Evolutionary conservation across 2,888 invertebrate species (phyloP).

Genomic region (Limnephilus marmoratus): DNA sequence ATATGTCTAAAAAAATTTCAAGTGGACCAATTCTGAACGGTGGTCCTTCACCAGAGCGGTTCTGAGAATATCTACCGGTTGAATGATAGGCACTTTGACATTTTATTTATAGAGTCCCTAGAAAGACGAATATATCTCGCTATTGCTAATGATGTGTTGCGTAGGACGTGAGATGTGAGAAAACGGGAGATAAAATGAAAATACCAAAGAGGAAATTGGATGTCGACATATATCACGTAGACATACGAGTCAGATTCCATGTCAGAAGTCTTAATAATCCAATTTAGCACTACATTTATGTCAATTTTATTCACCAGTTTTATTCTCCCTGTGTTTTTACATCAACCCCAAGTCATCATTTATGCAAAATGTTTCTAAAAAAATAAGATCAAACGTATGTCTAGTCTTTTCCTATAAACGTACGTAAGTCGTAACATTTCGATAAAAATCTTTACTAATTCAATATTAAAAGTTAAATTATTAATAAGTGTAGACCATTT

Average conservation of each 20-base stretch:
- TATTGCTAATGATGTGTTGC: neutral
- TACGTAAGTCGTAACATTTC: too few relatives aligned
- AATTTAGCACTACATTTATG: neutral
- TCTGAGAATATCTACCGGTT: too few relatives aligned
- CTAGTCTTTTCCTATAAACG: too few relatives aligned
- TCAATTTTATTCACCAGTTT: neutral
- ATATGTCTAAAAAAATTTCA: too few relatives aligned
- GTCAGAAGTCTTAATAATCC: neutral
- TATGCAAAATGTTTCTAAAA: neutral
- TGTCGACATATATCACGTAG: neutral
- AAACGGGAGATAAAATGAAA: neutral
- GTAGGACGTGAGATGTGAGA: too few relatives aligned
- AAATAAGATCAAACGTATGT: too few relatives aligned
- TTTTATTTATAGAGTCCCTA: neutral
- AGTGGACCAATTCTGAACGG: too few relatives aligned
- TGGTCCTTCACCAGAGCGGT: too few relatives aligned
- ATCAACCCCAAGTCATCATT: neutral
- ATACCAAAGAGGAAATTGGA: neutral
- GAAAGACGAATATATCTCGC: neutral
- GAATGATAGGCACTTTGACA: neutral
- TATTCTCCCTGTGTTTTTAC: neutral
- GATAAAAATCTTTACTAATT: too few relatives aligned
- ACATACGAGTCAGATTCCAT: neutral
- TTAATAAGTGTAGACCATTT: too few relatives aligned
- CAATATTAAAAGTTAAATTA: too few relatives aligned